Evolutionary conservation across 2,113 vertebrate species (phyloP).

Genomic region (Falco punctatus): DNA sequence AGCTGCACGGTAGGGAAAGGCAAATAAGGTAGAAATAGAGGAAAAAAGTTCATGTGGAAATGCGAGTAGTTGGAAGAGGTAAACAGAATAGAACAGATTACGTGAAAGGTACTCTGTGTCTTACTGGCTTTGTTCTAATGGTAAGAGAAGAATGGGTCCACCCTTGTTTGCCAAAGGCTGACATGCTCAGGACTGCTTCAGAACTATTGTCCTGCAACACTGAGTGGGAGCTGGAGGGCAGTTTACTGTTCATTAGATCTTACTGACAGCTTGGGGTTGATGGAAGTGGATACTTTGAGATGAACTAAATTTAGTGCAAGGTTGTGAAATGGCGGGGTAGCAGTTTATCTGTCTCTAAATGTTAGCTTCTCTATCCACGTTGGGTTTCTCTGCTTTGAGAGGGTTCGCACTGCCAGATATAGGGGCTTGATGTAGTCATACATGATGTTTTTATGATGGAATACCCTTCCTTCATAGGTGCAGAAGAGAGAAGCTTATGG

Average conservation of each 20-base stretch:
- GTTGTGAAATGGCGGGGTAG: neutral
- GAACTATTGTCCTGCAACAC: neutral
- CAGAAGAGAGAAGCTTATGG: neutral
- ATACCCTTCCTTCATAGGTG: neutral
- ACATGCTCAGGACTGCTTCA: neutral
- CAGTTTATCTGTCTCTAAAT: neutral
- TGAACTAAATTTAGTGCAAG: neutral
- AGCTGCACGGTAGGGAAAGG: neutral
- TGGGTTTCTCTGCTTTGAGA: neutral
- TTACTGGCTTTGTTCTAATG: neutral
- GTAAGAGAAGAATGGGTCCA: neutral
- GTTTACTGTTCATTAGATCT: neutral
- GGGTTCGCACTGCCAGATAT: neutral
- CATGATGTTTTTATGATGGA: rapidly evolving
- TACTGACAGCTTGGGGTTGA: neutral
- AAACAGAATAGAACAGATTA: neutral
- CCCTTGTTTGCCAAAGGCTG: neutral
- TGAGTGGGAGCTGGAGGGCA: neutral
- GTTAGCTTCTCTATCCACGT: neutral
- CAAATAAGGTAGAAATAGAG: neutral
- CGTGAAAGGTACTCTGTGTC: neutral
- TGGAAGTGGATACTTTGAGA: neutral
- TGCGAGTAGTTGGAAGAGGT: neutral
- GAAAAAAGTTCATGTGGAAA: neutral
- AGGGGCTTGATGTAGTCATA: neutral